Conservation (phyloP, 2,888 invertebrate genomes). For the Agrotis ipsilon region DNA sequence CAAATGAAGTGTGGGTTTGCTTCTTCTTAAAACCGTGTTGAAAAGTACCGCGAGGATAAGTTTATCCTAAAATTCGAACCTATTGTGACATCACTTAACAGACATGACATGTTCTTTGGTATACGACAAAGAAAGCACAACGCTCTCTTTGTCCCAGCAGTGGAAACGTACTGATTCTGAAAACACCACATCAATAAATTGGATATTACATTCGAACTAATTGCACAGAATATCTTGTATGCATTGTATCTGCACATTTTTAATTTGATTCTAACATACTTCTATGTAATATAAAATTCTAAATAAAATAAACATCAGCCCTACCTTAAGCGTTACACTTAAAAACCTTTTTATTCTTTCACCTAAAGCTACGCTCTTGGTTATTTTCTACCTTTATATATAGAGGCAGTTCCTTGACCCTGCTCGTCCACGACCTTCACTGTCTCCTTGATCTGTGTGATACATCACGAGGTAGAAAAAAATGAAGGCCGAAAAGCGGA, state of each 20-base stretch:
- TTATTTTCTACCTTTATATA: constrained; percentile 12
- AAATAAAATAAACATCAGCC: background rate
- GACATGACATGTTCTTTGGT: no score
- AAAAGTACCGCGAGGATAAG: background rate
- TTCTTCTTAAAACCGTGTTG: background rate
- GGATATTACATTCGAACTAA: background rate
- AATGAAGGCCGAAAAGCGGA: constrained; percentile 7
- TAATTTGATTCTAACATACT: background rate
- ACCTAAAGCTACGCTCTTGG: constrained; percentile 13
- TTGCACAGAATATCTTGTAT: no score
- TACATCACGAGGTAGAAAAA: constrained; percentile 37
- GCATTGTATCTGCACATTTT: background rate
- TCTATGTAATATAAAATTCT: background rate
- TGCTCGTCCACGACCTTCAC: constrained; percentile 10
- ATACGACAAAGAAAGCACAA: no score
- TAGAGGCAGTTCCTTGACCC: constrained; percentile 17
- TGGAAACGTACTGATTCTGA: no score
- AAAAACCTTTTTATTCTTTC: constrained; percentile 22
- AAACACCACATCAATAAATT: background rate
- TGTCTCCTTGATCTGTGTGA: constrained; percentile 28
- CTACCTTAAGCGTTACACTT: background rate
- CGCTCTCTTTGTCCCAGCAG: no score
- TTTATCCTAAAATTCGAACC: background rate
- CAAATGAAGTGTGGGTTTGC: no score
- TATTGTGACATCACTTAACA: no score